Conservation (phyloP, 2,113 vertebrate species). For the Anolis carolinensis region DNA sequence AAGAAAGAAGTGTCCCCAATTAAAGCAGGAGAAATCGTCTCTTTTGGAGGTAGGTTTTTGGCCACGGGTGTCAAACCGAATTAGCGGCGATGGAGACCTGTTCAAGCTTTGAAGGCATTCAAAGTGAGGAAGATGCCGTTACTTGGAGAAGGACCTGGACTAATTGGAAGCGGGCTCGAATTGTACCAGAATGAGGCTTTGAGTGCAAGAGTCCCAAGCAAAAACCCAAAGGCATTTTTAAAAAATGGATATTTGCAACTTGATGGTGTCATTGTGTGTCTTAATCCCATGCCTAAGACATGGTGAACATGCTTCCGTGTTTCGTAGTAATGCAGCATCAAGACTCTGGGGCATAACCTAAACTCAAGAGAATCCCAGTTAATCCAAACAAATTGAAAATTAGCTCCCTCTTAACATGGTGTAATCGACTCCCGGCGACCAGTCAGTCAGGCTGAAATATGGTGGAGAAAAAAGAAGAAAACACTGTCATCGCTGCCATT, state of each 20-base stretch:
- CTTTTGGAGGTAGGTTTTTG: slow-evolving; percentile 27
- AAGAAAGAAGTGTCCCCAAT: slow-evolving; percentile 44
- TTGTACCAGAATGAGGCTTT: background rate
- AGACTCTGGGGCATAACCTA: background rate
- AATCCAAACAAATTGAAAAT: background rate
- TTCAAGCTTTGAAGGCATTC: background rate
- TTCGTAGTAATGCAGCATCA: background rate
- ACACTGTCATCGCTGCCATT: background rate
- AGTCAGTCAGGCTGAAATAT: background rate
- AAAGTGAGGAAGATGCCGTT: background rate
- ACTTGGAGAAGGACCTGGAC: background rate
- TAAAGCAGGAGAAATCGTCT: slow-evolving; percentile 35
- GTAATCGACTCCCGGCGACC: background rate
- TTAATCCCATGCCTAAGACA: background rate
- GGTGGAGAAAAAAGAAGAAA: background rate
- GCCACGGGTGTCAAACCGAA: slow-evolving; percentile 34
- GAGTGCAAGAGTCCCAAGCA: background rate
- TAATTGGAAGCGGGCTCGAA: background rate
- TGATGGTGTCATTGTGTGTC: background rate
- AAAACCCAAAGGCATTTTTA: background rate
- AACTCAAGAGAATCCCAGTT: background rate
- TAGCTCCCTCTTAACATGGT: background rate
- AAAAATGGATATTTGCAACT: background rate
- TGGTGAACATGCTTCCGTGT: background rate
- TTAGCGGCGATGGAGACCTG: slow-evolving; percentile 13